These are phyloP conservation scores for Monoplex corrugatus DNA, from an alignment of 2,888 invertebrate species.

Conservation along the genomic window DNA sequence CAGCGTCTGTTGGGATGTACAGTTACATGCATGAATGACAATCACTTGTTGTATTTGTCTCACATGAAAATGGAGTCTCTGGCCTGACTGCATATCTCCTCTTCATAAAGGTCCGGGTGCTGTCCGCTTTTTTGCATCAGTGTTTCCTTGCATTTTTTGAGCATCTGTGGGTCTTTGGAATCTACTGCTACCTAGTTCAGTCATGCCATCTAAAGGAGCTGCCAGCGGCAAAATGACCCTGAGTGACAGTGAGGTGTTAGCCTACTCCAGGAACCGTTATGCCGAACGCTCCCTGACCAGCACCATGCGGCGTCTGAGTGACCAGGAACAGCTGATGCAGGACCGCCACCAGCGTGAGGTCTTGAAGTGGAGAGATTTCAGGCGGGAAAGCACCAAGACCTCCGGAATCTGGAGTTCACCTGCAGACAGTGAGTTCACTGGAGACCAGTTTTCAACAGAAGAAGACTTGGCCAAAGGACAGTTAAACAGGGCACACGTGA, in stretches of 20 bases:
- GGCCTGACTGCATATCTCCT: not conserved
- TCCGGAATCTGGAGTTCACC: slow-evolving; percentile 15
- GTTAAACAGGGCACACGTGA: not conserved
- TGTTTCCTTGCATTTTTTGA: too few species aligned
- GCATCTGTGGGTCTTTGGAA: too few species aligned
- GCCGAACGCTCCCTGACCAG: slow-evolving; percentile 13
- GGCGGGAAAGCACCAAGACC: slow-evolving; percentile 27
- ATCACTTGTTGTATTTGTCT: too few species aligned
- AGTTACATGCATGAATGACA: too few species aligned
- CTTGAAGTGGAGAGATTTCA: slow-evolving; percentile 38
- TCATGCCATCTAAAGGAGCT: not conserved
- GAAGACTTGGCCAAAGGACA: not conserved
- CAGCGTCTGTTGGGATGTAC: too few species aligned
- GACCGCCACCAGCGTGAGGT: slow-evolving; percentile 44
- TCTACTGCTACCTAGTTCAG: too few species aligned
- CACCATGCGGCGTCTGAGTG: not conserved
- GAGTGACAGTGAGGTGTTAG: slow-evolving; percentile 44
- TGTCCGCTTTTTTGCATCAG: too few species aligned
- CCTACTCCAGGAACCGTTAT: slow-evolving; percentile 35
- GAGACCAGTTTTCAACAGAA: not conserved
- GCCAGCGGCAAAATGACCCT: slow-evolving; percentile 28
- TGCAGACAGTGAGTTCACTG: not conserved
- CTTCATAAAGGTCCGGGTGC: not conserved
- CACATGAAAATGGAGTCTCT: too few species aligned
- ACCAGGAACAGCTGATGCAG: slow-evolving; percentile 13